phyloP scores from a whole-genome alignment of 2,888 invertebrate genomes.

The Frankliniella intonsa region DNA sequence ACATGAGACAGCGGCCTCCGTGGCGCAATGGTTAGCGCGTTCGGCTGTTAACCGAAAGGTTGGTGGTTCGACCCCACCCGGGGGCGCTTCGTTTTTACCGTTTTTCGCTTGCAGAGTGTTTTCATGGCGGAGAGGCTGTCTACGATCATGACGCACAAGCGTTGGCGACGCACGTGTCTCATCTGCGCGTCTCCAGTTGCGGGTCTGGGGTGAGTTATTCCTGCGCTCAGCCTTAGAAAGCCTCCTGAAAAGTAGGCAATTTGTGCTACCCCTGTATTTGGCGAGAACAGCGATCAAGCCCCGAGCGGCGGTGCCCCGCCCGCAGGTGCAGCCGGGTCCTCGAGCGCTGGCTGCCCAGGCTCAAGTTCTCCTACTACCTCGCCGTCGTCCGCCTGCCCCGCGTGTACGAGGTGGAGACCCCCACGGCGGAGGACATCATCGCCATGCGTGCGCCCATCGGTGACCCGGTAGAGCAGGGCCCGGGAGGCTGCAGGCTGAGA shows the following conservation, averaged over 20 bases:
- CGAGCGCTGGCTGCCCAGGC: not conserved
- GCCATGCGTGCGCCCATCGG: not conserved
- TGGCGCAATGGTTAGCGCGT: conserved; percentile 25
- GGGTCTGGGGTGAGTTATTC: too few relatives aligned
- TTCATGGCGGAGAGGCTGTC: too few relatives aligned
- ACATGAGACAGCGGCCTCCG: not conserved
- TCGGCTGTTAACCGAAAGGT: conserved; percentile 26
- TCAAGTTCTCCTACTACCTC: not conserved
- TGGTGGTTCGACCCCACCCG: conserved; percentile 25
- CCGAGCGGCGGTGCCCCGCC: too few relatives aligned
- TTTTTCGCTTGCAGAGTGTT: not conserved
- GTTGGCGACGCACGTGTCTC: too few relatives aligned
- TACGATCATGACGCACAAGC: too few relatives aligned
- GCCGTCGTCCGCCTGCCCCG: not conserved
- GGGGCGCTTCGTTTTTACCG: not conserved
- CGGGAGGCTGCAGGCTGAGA: too few relatives aligned
- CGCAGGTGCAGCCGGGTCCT: not conserved
- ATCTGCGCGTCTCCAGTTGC: too few relatives aligned
- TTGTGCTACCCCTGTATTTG: too few relatives aligned
- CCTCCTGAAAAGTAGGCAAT: too few relatives aligned
- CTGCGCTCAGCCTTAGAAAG: too few relatives aligned
- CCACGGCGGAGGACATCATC: not conserved
- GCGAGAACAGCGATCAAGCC: too few relatives aligned
- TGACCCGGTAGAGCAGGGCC: not conserved
- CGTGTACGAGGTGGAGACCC: not conserved